Evolutionary conservation across 2,888 invertebrate genomes (phyloP).

Genomic region (Byasa hedistus): DNA sequence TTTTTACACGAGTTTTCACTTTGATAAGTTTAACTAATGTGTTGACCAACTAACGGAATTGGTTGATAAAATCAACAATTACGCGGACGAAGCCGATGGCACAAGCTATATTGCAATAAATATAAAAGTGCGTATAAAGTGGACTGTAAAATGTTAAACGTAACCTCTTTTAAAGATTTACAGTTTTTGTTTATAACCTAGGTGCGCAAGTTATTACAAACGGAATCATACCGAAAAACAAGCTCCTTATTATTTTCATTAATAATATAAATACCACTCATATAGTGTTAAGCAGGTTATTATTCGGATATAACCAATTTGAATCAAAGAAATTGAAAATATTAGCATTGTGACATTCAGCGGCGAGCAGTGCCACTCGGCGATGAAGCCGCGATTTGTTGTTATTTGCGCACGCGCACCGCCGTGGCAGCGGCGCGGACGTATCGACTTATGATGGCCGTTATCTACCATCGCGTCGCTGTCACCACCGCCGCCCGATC

Average conservation of each 20-base stretch:
- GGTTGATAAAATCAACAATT: too few relatives aligned
- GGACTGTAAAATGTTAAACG: too few relatives aligned
- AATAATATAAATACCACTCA: neutral
- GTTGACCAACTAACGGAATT: too few relatives aligned
- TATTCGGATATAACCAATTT: neutral
- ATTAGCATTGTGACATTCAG: slow-evolving; percentile 41
- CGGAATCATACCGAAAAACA: neutral
- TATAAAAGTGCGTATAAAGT: too few relatives aligned
- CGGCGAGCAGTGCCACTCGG: slow-evolving; percentile 30
- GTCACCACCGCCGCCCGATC: slow-evolving; percentile 57
- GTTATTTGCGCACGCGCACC: slow-evolving; percentile 60
- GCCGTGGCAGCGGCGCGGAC: slow-evolving; percentile 37
- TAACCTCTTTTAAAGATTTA: neutral
- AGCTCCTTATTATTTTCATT: neutral
- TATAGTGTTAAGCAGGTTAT: slow-evolving; percentile 34
- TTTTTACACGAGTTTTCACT: too few relatives aligned
- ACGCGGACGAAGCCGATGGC: too few relatives aligned
- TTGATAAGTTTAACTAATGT: too few relatives aligned
- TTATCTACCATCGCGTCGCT: slow-evolving; percentile 70
- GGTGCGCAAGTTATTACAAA: too few relatives aligned
- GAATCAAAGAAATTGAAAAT: neutral
- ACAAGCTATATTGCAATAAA: too few relatives aligned
- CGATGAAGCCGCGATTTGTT: slow-evolving; percentile 71
- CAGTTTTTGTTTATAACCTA: neutral
- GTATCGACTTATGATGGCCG: slow-evolving; percentile 63